Conservation (phyloP, 2,113 vertebrate genomes). For the Ranitomeya imitator region DNA sequence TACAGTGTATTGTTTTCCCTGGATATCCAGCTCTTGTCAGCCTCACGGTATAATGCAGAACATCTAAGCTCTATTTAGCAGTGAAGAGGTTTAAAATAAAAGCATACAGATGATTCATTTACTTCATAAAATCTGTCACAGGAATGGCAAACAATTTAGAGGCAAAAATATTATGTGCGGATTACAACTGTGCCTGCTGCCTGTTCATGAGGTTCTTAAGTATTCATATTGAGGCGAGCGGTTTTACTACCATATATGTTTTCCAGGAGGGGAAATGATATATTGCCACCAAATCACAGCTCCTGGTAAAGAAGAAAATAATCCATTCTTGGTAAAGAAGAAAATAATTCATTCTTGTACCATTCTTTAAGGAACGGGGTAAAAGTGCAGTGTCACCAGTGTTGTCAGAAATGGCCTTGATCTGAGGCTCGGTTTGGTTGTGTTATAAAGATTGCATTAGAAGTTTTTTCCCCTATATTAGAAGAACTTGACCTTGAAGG, state of each 20-base stretch:
- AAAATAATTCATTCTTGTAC: background rate
- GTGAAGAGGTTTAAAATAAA: constrained; percentile 26
- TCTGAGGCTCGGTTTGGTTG: too few species aligned
- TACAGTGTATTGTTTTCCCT: background rate
- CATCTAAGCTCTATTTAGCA: constrained; percentile 7
- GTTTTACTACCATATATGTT: constrained; percentile 1
- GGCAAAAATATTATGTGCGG: constrained; percentile 31
- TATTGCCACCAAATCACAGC: background rate
- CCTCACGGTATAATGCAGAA: background rate
- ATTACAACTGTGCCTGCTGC: constrained; percentile 46
- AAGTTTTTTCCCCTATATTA: too few species aligned
- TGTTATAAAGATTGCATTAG: too few species aligned
- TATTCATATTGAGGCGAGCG: constrained; percentile 47
- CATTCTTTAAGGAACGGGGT: background rate
- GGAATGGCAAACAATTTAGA: constrained; percentile 44
- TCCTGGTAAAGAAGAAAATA: background rate
- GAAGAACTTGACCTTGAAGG: too few species aligned
- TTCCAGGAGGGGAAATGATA: constrained; percentile 23
- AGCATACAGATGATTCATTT: constrained; percentile 44
- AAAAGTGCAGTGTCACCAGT: background rate
- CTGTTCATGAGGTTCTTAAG: constrained; percentile 42
- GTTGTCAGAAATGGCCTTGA: background rate
- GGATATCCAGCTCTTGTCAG: background rate
- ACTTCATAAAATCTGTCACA: constrained; percentile 47
- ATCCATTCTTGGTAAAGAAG: background rate